These are phyloP conservation scores for Conchocele bisecta DNA, from an alignment of 2,888 invertebrate genomes.

Conservation along the genomic window DNA sequence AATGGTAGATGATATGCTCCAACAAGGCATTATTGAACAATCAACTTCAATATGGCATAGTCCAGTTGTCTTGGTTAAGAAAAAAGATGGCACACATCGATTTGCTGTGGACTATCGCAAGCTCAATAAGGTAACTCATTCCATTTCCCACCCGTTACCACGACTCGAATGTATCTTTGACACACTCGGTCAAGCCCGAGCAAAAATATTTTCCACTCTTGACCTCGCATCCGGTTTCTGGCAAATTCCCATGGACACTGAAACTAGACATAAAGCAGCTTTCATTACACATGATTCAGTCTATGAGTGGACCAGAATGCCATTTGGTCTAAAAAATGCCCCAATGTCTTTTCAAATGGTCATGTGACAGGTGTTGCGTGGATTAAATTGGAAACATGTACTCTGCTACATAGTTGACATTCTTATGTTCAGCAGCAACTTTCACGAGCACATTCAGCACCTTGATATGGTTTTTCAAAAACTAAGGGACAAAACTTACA, in stretches of 20 bases:
- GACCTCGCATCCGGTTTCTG: slow-evolving; percentile 48
- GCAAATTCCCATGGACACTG: slow-evolving; percentile 45
- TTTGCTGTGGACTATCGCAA: slow-evolving; percentile 56
- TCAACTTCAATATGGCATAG: slow-evolving; percentile 45
- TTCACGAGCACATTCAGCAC: slow-evolving; percentile 56
- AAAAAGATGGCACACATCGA: slow-evolving; percentile 42
- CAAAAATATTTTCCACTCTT: slow-evolving; percentile 42
- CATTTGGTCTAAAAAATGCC: slow-evolving; percentile 55
- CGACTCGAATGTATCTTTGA: slow-evolving; percentile 52
- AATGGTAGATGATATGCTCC: slow-evolving; percentile 19
- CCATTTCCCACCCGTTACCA: slow-evolving; percentile 57
- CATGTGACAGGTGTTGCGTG: slow-evolving; percentile 51
- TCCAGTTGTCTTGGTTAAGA: slow-evolving; percentile 50
- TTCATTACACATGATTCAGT: slow-evolving; percentile 57
- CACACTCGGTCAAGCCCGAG: slow-evolving; percentile 35
- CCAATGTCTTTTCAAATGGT: slow-evolving; percentile 53
- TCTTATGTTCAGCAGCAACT: slow-evolving; percentile 48
- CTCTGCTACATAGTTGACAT: slow-evolving; percentile 62
- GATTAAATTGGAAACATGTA: slow-evolving; percentile 60
- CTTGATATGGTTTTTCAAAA: slow-evolving; percentile 38
- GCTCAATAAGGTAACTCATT: slow-evolving; percentile 48
- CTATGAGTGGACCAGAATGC: slow-evolving; percentile 41
- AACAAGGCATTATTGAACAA: slow-evolving; percentile 37
- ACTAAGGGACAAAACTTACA: slow-evolving; percentile 37
- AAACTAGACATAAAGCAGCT: slow-evolving; percentile 57